Percentiles rank a stretch among this genome's conserved stretches.
These are phyloP conservation scores for Iselma pallidipennis DNA, from an alignment of 2,888 invertebrate species.

Conservation along the genomic window DNA sequence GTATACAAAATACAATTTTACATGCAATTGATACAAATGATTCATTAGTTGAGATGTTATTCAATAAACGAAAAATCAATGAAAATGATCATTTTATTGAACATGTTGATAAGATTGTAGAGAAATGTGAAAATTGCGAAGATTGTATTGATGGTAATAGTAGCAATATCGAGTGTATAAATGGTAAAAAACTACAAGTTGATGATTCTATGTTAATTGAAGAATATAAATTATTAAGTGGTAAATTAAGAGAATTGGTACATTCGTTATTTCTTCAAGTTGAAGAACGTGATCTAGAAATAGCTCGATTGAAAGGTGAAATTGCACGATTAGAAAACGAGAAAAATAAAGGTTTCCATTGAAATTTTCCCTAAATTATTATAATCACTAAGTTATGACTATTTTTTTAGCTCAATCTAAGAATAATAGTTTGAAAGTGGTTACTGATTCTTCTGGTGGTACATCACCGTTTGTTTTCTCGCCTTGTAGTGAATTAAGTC, in stretches of 20 bases:
- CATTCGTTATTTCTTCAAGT: conserved; percentile 66
- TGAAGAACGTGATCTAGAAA: conserved; percentile 69
- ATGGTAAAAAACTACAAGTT: conserved; percentile 61
- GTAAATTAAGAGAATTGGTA: conserved; percentile 63
- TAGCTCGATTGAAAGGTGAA: conserved; percentile 62
- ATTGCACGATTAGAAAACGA: conserved; percentile 63
- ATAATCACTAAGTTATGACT: background rate
- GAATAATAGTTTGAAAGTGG: conserved; percentile 47
- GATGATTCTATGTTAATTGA: conserved; percentile 66
- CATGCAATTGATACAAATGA: conserved; percentile 72
- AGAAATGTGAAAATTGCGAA: conserved; percentile 37
- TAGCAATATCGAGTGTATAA: conserved; percentile 13
- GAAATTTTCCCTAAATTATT: background rate
- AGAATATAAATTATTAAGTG: conserved; percentile 68
- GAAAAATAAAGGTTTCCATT: conserved; percentile 52
- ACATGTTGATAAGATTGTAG: conserved; percentile 46
- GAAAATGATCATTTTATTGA: conserved; percentile 29
- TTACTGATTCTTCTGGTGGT: conserved; percentile 52
- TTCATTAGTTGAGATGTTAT: conserved; percentile 55
- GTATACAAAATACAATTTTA: conserved; percentile 64
- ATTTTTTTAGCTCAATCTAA: conserved; percentile 40
- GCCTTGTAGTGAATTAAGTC: conserved; percentile 53
- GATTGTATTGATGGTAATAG: conserved; percentile 35
- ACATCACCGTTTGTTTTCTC: conserved; percentile 55
- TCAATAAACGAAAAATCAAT: conserved; percentile 25